A percentile compares a stretch with the other conserved stretches of the same genome.
phyloP scores from a whole-genome alignment of 2,113 vertebrate genomes.

The Peromyscus leucopus region DNA sequence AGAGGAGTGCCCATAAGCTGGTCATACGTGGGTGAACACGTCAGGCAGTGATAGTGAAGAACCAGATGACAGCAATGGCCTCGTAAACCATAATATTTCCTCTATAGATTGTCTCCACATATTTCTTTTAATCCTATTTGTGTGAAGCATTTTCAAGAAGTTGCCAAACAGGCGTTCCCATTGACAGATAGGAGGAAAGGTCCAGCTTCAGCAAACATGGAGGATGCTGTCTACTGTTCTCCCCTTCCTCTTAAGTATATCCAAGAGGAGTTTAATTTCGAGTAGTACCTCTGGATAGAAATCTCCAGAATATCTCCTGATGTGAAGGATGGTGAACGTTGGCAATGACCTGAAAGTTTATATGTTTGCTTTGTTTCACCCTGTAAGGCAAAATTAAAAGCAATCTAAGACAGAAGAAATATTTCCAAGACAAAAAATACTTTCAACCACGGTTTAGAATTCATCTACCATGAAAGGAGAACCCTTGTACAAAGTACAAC shows the following conservation, averaged over 20 bases:
- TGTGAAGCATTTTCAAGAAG: neutral
- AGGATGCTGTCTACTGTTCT: neutral
- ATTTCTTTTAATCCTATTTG: neutral
- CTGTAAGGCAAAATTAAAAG: conserved; percentile 48
- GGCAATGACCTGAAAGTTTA: neutral
- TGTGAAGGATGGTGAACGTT: neutral
- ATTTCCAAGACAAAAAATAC: conserved; percentile 9
- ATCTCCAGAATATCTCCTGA: neutral
- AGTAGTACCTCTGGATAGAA: neutral
- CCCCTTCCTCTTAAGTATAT: neutral
- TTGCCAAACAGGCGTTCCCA: neutral
- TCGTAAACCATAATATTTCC: neutral
- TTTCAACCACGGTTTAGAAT: conserved; percentile 50
- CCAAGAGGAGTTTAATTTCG: neutral
- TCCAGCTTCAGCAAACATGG: neutral
- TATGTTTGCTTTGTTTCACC: neutral
- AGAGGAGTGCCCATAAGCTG: neutral
- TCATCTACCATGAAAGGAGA: conserved; percentile 5
- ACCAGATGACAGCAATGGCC: neutral
- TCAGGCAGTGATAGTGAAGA: neutral
- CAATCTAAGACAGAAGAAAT: neutral
- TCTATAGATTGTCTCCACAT: neutral
- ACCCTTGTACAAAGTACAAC: conserved; percentile 25
- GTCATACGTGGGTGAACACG: neutral
- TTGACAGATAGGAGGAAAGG: neutral